phyloP scores from a whole-genome alignment of 2,113 vertebrate genomes.

The Sclerurus mexicanus region DNA sequence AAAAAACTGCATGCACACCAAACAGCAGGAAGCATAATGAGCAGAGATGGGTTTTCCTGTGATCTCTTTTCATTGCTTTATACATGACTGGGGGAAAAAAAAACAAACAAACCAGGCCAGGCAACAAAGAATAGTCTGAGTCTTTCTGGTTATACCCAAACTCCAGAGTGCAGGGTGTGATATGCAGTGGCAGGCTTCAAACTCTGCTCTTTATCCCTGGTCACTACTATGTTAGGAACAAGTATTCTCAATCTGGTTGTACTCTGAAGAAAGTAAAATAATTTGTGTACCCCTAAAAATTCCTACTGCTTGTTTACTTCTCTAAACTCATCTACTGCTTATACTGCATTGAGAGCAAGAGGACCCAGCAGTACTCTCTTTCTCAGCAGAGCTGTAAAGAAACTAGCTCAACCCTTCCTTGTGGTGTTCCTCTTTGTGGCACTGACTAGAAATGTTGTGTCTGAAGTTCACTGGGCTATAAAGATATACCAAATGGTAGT shows the following conservation, averaged over 20 bases:
- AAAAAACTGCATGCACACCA: background rate
- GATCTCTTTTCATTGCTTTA: background rate
- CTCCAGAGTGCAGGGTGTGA: background rate
- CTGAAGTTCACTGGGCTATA: background rate
- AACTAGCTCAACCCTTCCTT: background rate
- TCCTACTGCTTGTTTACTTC: background rate
- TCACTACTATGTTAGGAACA: background rate
- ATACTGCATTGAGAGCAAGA: background rate
- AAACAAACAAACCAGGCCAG: background rate
- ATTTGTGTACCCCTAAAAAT: background rate
- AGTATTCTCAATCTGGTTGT: background rate
- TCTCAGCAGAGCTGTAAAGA: background rate
- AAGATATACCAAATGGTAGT: background rate
- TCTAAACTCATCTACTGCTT: background rate
- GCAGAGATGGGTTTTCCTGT: background rate
- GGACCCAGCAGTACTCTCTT: no score
- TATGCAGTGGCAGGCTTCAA: background rate
- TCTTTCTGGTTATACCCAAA: background rate
- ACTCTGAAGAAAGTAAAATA: background rate
- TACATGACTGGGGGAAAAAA: background rate
- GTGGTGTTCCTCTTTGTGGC: rapidly evolving
- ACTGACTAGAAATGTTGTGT: background rate
- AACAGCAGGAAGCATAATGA: constrained; percentile 38
- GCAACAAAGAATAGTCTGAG: background rate
- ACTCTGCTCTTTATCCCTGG: background rate